Evolutionary conservation across 2,113 vertebrate species (phyloP).

Genomic region (Rynchops niger): DNA sequence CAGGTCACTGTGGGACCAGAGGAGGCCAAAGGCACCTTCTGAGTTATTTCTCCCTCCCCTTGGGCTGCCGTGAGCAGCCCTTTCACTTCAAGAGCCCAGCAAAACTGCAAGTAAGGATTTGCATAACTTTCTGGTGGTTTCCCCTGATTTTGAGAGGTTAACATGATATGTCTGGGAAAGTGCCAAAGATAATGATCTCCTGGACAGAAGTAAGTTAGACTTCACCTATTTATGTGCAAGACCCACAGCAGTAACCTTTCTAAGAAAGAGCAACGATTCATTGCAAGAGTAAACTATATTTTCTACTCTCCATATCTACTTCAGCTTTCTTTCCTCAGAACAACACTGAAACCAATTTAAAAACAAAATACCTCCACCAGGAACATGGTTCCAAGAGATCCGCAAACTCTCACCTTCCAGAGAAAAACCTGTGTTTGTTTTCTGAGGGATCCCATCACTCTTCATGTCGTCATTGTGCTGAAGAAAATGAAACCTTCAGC

Average conservation of each 20-base stretch:
- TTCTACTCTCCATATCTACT: background rate
- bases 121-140: background rate
- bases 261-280: background rate
- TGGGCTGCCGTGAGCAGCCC: background rate
- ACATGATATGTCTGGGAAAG: background rate
- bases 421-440: background rate
- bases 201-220: background rate
- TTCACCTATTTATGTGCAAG: background rate
- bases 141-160: background rate
- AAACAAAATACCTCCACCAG: background rate
- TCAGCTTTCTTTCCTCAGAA: background rate
- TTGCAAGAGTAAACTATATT: background rate
- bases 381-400: background rate
- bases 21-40: background rate
- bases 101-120: background rate
- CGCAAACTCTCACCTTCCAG: background rate
- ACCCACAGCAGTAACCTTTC: background rate
- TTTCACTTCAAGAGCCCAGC: background rate
- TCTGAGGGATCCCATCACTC: constrained; percentile 5
- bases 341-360: background rate
- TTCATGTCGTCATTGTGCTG: background rate
- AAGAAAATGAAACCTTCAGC: background rate
- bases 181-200: background rate
- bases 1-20: background rate
- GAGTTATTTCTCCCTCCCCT: background rate